Evolutionary conservation across 2,888 invertebrate genomes (phyloP), one percentile per base, ranked within the genome.

Genomic region (Cordylochernes scorpioides): DNA sequence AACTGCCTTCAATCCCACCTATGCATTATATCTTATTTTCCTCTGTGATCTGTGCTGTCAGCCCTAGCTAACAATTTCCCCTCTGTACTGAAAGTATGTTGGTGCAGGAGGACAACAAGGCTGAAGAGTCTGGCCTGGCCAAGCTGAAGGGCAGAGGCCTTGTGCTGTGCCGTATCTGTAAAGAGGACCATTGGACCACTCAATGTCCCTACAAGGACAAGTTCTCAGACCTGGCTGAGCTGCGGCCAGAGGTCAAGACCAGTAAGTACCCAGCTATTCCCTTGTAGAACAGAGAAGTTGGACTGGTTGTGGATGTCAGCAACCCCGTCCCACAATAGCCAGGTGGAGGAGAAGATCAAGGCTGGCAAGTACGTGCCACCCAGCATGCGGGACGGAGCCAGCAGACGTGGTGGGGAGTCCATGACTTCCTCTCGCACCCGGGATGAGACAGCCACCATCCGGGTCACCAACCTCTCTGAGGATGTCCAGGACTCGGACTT

Each of bases 101-200:
- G 12, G 12, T 22, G 14, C n/a, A n/a, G n/a, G n/a, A n/a, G n/a
- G n/a, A n/a, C n/a, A n/a, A 7, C 14, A 21, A 6, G 33, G 67
- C 69, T 24, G 80, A 78, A 46, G 84, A 86, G 45, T 71, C 73
- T 44, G 66, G 71, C 3, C 56, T 84, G 30, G 72, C 75, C 47
- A 78, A 80, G 47, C 58, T 80, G 36, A 78, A 80, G 59, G 50
- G 47, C 21, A 51, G 52, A 49, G 69, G 68, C 36, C 63, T 70
- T 39, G 71, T 74, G 39, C 77, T 74, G 50, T 86, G 86, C 49
- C 67, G 84, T 54, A 73, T 68, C 35, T 86, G 86, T 53, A 72
- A 71, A 47, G 80, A 88, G 30, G 91, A 91, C 50, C 97, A 97
- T 62, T 97, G 91, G 88, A 88, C 91, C 18, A 70, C 82, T 22